These are phyloP conservation scores for Darevskia mixta DNA, from an alignment of 2,797 vertebrate genomes.

Conservation along the genomic window DNA sequence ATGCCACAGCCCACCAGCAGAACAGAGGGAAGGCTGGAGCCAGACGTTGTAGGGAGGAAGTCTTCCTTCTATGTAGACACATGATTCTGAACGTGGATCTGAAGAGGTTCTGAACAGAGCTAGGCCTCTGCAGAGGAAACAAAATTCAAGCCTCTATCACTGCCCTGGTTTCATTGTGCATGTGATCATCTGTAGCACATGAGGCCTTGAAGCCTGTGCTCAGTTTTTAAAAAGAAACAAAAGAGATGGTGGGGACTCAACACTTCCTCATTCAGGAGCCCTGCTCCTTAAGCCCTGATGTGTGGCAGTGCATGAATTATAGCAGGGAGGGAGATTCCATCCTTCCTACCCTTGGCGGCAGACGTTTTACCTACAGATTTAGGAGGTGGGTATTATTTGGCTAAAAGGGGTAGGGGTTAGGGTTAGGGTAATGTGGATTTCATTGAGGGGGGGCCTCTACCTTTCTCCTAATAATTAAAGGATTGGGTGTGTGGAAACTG, in stretches of 20 bases:
- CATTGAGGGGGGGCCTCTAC: not conserved
- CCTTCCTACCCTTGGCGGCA: not conserved
- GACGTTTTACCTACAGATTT: not conserved
- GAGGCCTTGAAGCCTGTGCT: not conserved
- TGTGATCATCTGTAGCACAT: not conserved
- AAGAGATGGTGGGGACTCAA: not conserved
- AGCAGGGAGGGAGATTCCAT: not conserved
- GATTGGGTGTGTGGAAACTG: not conserved
- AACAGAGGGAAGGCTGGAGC: not conserved
- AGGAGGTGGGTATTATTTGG: not conserved
- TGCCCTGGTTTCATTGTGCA: not conserved
- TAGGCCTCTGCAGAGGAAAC: not conserved
- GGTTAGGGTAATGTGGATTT: not conserved
- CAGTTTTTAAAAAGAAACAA: not conserved
- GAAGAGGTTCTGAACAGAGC: not conserved
- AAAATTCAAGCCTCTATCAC: not conserved
- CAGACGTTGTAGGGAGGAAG: slow-evolving; percentile 56
- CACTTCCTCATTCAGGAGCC: not conserved
- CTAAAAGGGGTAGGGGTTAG: not conserved
- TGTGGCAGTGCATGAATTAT: not conserved
- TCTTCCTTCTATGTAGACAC: slow-evolving; percentile 80
- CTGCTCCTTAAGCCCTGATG: not conserved
- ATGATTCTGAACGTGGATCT: slow-evolving; percentile 79
- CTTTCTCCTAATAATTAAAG: not conserved
- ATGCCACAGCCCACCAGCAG: slow-evolving; percentile 48